Evolutionary conservation across 2,888 invertebrate species (phyloP).

Genomic region (Podotricha telesiphe): DNA sequence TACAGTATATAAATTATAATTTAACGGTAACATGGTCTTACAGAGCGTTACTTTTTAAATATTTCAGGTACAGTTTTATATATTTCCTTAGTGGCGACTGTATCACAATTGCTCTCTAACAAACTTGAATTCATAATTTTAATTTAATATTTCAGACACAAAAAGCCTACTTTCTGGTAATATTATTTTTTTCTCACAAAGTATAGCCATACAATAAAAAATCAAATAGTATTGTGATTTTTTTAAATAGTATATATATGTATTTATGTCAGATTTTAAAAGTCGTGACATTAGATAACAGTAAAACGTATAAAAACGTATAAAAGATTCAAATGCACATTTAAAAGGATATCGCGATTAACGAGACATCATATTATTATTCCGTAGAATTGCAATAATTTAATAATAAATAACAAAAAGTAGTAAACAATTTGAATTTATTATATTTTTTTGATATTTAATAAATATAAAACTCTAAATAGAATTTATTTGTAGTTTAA

Average conservation of each 20-base stretch:
- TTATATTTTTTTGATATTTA: background rate
- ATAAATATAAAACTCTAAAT: background rate
- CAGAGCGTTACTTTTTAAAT: too few species aligned
- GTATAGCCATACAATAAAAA: background rate
- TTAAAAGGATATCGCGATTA: background rate
- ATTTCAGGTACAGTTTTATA: too few species aligned
- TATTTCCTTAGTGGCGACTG: too few species aligned
- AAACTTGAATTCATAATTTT: too few species aligned
- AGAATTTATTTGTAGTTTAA: conserved; percentile 19
- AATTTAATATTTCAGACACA: too few species aligned
- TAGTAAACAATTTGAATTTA: background rate
- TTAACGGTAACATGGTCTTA: background rate
- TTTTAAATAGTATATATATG: background rate
- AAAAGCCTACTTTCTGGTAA: background rate
- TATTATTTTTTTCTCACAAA: background rate
- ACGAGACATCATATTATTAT: background rate
- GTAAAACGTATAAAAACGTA: too few species aligned
- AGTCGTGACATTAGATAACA: too few species aligned
- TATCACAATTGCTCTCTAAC: too few species aligned
- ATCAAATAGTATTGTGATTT: background rate
- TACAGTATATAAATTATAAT: background rate
- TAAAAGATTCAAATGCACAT: too few species aligned
- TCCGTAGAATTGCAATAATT: background rate
- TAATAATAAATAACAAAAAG: background rate
- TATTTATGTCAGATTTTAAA: background rate